Base-by-base conservation (phyloP, 2,888 invertebrate species). In the Gibbula magus region DNA sequence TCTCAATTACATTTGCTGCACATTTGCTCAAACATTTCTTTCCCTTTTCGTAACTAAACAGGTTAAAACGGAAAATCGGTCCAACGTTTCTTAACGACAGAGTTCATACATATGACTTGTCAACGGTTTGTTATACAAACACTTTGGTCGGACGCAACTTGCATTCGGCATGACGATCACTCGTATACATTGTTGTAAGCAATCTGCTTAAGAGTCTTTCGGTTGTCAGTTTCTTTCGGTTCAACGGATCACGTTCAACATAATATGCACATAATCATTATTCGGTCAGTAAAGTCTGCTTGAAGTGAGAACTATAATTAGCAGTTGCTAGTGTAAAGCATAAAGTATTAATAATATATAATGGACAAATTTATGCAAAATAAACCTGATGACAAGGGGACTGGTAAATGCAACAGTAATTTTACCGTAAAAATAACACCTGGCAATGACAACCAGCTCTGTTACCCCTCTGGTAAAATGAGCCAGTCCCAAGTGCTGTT, bases 41-140 rank as follows among this genome's bases (percentile, higher is more conserved):
- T 85, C 85, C 85, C 81, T 85, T 85, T 83, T 84, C 85, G 25
- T 61, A 29, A 61, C 61, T 61, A 82, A 83, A 75, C 75, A 32
- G 67, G 32, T 76, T 70, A 10, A 75, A 75, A 52, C 3, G 29
- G 13, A 29, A 61, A 25, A 29, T 61, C 35, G 45, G n/a, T 61
- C 35, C 35, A 77, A 32, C 39, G 18, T 75, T 75, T 16, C 75
- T 25, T 45, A 45, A 45, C 45, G 45, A 45, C 45, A 45, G 45
- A 45, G 45, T 45, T 45, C 45, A 45, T 45, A 45, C 45, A 45
- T 10, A 7, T 45, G 45, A 45, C 45, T 45, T 45, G 45, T 35
- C 35, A 35, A 45, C 45, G 45, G 45, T 45, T 45, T 45, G 45
- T 45, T 13, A 8, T 45, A 45, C 45, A 45, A 45, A 45, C 45